Percentiles rank a stretch among this genome's conserved stretches.
Evolutionary conservation across 35 echinoderm and acorn worm genomes (phyloP).

Genomic region (Lytechinus pictus): DNA sequence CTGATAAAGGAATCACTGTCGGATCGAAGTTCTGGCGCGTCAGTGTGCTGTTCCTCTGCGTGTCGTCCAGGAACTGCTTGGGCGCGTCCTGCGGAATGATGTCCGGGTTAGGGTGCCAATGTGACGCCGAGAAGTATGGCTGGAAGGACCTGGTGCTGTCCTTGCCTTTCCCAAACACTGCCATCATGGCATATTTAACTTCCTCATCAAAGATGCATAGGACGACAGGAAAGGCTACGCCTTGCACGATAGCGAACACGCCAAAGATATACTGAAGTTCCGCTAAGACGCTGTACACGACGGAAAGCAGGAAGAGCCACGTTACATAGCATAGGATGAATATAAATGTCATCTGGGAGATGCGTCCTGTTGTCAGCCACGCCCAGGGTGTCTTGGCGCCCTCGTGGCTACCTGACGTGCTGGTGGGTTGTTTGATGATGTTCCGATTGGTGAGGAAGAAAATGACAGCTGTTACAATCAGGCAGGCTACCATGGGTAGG

Average conservation of each 20-base stretch:
- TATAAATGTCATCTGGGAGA: not conserved
- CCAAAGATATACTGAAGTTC: conserved; percentile 21
- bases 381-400: conserved; percentile 35
- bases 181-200: not conserved
- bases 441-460: conserved; percentile 28
- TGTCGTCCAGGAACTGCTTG: conserved; percentile 54
- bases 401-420: not conserved
- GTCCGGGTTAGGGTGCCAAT: conserved; percentile 48
- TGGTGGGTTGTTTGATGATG: not conserved
- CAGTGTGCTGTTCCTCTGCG: conserved; percentile 32
- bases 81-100: conserved; percentile 11
- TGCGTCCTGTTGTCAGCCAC: conserved; percentile 2
- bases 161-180: conserved; percentile 13
- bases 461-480: not conserved
- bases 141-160: not conserved
- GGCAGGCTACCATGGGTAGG: conserved; percentile 28
- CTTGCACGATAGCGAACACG: conserved; percentile 27
- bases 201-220: conserved; percentile 8
- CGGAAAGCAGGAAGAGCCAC: not conserved
- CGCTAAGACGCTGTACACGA: not conserved
- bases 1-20: not conserved
- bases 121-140: conserved; percentile 24
- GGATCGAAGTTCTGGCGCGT: conserved; percentile 38
- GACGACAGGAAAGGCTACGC: not conserved
- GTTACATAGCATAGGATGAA: conserved; percentile 38